Conservation (phyloP, 2,888 invertebrate species). For the Temnothorax rugatulus region DNA sequence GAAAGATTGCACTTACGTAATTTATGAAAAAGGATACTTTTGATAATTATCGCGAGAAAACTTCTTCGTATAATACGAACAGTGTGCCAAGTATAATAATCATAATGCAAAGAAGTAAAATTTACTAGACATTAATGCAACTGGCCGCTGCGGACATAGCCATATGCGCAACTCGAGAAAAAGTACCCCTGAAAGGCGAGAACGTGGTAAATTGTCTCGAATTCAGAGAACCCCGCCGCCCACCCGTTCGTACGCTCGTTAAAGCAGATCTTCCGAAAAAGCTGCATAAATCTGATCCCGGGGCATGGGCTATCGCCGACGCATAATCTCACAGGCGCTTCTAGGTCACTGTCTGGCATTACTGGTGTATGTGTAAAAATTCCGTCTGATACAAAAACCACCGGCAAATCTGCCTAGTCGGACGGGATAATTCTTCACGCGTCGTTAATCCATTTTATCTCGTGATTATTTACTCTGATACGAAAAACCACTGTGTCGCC, state of each 20-base stretch:
- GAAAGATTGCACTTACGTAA: not conserved
- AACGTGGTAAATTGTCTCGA: conserved; percentile 61
- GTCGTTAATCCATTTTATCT: conserved; percentile 32
- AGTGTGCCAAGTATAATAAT: not conserved
- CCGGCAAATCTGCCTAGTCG: not conserved
- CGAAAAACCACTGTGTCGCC: not conserved
- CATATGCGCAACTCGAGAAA: conserved; percentile 35
- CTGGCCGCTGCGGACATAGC: conserved; percentile 4
- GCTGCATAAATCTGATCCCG: conserved; percentile 63
- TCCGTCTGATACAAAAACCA: conserved; percentile 31
- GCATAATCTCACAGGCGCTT: conserved; percentile 63
- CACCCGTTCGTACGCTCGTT: conserved; percentile 60
- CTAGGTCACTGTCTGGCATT: conserved; percentile 64
- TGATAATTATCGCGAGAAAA: conserved; percentile 12
- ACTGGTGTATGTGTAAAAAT: conserved; percentile 33
- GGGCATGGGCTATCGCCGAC: conserved; percentile 63
- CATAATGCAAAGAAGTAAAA: not conserved
- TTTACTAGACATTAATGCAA: conserved; percentile 9
- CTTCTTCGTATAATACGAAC: conserved; percentile 1
- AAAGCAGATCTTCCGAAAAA: conserved; percentile 64
- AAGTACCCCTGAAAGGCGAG: conserved; percentile 39
- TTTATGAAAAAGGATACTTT: not conserved
- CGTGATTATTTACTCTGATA: conserved; percentile 28
- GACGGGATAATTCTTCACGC: conserved; percentile 31
- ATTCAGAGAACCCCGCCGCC: conserved; percentile 53